phyloP scores from a whole-genome alignment of 2,113 vertebrate genomes.

The Alethe diademata region DNA sequence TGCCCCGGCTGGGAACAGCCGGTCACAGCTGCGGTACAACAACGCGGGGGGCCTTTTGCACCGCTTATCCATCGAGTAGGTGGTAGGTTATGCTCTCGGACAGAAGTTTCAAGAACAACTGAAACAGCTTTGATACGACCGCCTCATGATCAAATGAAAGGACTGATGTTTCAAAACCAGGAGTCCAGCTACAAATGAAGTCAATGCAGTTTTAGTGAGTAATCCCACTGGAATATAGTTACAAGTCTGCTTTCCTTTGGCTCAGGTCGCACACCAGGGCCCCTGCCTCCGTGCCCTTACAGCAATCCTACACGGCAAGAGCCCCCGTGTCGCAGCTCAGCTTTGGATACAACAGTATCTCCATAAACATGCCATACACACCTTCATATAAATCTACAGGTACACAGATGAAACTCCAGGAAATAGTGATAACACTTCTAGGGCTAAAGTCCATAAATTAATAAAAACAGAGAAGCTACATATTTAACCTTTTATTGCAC shows the following conservation, averaged over 20 bases:
- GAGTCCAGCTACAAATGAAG: background rate
- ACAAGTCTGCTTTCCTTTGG: too few species aligned
- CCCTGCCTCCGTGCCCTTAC: rapidly evolving
- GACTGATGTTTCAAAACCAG: rapidly evolving
- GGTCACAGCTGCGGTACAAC: too few species aligned
- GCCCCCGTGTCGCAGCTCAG: rapidly evolving
- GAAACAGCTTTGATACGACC: rapidly evolving
- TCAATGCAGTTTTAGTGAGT: rapidly evolving
- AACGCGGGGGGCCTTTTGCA: too few species aligned
- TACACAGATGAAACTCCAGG: background rate
- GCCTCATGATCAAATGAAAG: rapidly evolving
- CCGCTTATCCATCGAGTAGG: rapidly evolving
- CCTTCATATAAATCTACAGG: rapidly evolving
- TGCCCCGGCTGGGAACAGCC: rapidly evolving
- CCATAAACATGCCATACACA: rapidly evolving
- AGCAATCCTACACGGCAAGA: rapidly evolving
- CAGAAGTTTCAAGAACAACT: rapidly evolving
- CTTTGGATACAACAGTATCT: rapidly evolving
- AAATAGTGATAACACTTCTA: rapidly evolving
- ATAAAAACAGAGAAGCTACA: background rate
- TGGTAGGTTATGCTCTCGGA: rapidly evolving
- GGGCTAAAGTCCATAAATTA: background rate
- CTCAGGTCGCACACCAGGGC: rapidly evolving
- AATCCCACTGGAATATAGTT: rapidly evolving
- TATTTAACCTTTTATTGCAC: conserved; percentile 46